Base-by-base conservation (phyloP, 2,888 invertebrate species). In the Sarcophaga carnaria region DNA sequence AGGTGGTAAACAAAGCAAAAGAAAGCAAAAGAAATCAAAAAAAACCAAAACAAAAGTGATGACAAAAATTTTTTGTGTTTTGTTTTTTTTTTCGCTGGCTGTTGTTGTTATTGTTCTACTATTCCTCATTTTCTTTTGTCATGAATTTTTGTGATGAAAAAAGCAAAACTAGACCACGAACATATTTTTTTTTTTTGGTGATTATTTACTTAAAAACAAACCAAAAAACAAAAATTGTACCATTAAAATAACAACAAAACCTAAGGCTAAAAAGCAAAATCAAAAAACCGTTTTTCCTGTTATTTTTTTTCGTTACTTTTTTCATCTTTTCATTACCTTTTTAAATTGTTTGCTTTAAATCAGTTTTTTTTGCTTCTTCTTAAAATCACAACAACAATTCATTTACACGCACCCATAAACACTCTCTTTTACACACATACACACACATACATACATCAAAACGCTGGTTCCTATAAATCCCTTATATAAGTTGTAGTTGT, bases 131-230 rank as follows among this genome's bases (percentile, higher is more conserved):
- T 54, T 54, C 12, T 54, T 54, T 54, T 12, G 54, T 12, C 14
- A 14, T 54, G 12, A 14, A 14, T 54, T 54, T 54, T 54, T 54
- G 4, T 54, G 17, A 54, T 54, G 54, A 37, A 37, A 37, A 37
- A 37, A 10, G 2, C 37, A 64, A 74, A 83, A 77, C 72, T 83
- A 49, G 83, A 83, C 67, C 83, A 72, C 45, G 62, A 71, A 49
- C 62, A 72, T 22, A 22, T 22, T 22, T 22, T 22, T 20, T 74
- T 8, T 77, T 78, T 74, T 60, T 83, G 83, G 72, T 62, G 11
- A 67, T 37, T 25, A 71, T 71, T 66, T 59, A 66, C 66, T 67
- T 14, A 27, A 4, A 66, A 70, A 49, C 27, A 54, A 47, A 17
- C 10, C 27, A 62, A 20, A 62, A 27, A 27, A 63, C 14, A 62